Conservation (phyloP, 2,888 invertebrate species). For the Callimorpha dominula region DNA sequence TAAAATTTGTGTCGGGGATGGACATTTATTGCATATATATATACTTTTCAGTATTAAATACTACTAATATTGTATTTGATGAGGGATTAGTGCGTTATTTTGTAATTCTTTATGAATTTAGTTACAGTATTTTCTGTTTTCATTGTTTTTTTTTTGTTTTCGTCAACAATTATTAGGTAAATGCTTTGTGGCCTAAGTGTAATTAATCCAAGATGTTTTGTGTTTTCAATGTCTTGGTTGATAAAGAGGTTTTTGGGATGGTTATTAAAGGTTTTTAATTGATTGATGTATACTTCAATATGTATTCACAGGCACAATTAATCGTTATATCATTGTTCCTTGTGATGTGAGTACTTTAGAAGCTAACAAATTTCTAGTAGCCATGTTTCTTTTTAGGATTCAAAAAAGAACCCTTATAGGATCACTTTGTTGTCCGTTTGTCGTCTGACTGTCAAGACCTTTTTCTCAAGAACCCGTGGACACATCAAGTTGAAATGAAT, state of each 20-base stretch:
- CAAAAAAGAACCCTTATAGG: no score
- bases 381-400: no score
- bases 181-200: neutral
- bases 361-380: neutral
- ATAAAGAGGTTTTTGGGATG: neutral
- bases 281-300: neutral
- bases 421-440: no score
- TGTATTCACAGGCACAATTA: neutral
- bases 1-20: neutral
- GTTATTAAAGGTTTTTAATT: slow-evolving; percentile 3
- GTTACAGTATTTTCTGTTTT: neutral
- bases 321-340: neutral
- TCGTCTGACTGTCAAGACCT: no score
- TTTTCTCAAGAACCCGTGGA: no score
- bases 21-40: neutral
- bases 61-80: neutral
- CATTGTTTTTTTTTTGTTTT: neutral
- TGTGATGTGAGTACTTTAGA: neutral
- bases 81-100: neutral
- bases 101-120: neutral
- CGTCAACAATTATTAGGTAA: neutral
- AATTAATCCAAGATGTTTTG: neutral
- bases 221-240: neutral
- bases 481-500: no score
- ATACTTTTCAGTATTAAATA: neutral